Conservation (phyloP, 2,797 vertebrate species). For the Enteromius fasciolatus region DNA sequence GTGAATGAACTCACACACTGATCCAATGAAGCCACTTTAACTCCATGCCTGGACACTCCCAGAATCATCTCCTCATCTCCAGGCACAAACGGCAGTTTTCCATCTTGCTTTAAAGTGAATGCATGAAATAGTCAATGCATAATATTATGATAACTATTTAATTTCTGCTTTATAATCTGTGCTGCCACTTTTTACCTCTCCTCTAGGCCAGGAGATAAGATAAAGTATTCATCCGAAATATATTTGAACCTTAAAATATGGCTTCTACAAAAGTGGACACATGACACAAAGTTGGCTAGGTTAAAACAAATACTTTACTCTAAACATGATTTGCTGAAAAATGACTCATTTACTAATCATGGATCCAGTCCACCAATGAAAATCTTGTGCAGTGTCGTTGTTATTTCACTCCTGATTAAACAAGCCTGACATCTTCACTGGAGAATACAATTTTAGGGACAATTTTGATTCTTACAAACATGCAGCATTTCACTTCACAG, state of each 20-base stretch:
- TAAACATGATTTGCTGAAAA: neutral
- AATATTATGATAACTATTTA: neutral
- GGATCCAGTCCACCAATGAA: neutral
- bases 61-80: slow-evolving; percentile 93
- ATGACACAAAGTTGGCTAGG: neutral
- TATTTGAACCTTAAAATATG: neutral
- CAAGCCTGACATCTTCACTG: neutral
- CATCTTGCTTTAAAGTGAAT: slow-evolving; percentile 87
- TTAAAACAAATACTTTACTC: neutral
- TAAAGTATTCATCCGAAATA: neutral
- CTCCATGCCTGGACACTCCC: slow-evolving; percentile 93
- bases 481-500: neutral
- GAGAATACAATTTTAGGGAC: neutral
- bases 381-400: neutral
- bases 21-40: slow-evolving; percentile 92
- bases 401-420: neutral
- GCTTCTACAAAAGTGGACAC: neutral
- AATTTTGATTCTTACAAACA: neutral
- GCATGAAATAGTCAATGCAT: neutral
- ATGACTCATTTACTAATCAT: neutral
- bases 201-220: neutral
- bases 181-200: neutral
- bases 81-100: slow-evolving; percentile 94
- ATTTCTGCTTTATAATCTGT: neutral
- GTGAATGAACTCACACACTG: slow-evolving; percentile 88